Evolutionary conservation across 2,888 invertebrate species (phyloP), one percentile per base, ranked within the genome.

Genomic region (Caenorhabditis wallacei): DNA sequence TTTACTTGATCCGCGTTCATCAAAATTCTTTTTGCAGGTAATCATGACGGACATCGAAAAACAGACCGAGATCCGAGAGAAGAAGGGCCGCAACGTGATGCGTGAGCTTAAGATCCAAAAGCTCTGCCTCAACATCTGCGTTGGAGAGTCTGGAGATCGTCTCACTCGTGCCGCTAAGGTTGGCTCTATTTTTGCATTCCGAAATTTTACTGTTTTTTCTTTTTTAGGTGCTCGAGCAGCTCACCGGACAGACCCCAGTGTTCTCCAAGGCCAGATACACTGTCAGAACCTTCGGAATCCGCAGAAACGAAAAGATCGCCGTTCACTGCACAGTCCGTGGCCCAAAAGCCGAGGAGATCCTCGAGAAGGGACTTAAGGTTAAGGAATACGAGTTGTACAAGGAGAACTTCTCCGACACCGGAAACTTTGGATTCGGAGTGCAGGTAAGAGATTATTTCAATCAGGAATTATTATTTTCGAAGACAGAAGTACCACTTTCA

Each of bases 301-400:
- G 99, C 92, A 96, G 99, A 95, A 99, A 99, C 94, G 99, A 99
- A 94, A 99, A 99, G 93, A 99, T 99, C 92, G 97, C 99, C 89
- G 98, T 99, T 76, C 98, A 99, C 93, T 98, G 98, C 93, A 99
- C 99, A 64, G 98, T 99, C 7, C 95, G 99, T 86, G 99, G 99
- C 64, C 96, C 97, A 69, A 99, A 99, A 93, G 99, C 99, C 84
- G 98, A 99, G 92, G 98, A 99, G 94, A 99, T 99, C 92, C 94
- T 99, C 79, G 99, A 99, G 93, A 95, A 96, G 92, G 99, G 99
- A 71, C 94, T 99, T 72, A 99, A 99, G 94, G 98, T 98, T 91
- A 95, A 97, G 92, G 99, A 99, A 94, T 99, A 98, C 93, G 99
- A 99, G 93, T 95, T 99, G 94, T 95, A 96, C 92, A 95, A 96